Evolutionary conservation across 2,888 invertebrate genomes (phyloP).

Genomic region (Sinopyrophorus schimmeli): DNA sequence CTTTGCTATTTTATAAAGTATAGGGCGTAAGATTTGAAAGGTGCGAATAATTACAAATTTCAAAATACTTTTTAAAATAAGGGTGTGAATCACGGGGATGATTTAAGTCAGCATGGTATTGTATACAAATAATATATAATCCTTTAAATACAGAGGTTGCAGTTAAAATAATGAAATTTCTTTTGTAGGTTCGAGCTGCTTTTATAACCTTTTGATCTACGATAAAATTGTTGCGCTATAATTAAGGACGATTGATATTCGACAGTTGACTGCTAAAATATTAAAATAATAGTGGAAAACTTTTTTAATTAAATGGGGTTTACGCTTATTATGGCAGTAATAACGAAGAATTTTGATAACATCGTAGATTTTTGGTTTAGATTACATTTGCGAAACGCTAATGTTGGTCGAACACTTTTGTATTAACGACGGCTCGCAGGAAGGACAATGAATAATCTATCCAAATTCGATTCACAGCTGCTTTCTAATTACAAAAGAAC

Average conservation of each 20-base stretch:
- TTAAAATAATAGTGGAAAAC: constrained; percentile 32
- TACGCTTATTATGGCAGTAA: constrained; percentile 38
- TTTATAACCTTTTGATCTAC: constrained; percentile 14
- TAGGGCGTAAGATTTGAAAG: constrained; percentile 26
- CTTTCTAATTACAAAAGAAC: constrained; percentile 18
- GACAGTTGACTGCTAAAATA: constrained; percentile 28
- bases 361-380: constrained; percentile 27
- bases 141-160: constrained; percentile 27
- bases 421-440: constrained; percentile 26
- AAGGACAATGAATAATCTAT: constrained; percentile 27
- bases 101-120: constrained; percentile 31
- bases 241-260: constrained; percentile 35
- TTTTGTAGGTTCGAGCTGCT: constrained; percentile 1
- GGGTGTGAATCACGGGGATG: constrained; percentile 25
- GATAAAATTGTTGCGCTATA: constrained; percentile 25
- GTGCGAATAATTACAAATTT: constrained; percentile 27
- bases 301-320: constrained; percentile 34
- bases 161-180: constrained; percentile 24
- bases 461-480: constrained; percentile 28
- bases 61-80: constrained; percentile 18
- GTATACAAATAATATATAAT: constrained; percentile 37
- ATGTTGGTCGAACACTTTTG: constrained; percentile 20
- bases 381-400: constrained; percentile 29
- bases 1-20: constrained; percentile 45
- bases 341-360: constrained; percentile 24